Evolutionary conservation across 2,797 vertebrate genomes (phyloP), one percentile per base, ranked within the genome.

Genomic region (Sciaenops ocellatus): DNA sequence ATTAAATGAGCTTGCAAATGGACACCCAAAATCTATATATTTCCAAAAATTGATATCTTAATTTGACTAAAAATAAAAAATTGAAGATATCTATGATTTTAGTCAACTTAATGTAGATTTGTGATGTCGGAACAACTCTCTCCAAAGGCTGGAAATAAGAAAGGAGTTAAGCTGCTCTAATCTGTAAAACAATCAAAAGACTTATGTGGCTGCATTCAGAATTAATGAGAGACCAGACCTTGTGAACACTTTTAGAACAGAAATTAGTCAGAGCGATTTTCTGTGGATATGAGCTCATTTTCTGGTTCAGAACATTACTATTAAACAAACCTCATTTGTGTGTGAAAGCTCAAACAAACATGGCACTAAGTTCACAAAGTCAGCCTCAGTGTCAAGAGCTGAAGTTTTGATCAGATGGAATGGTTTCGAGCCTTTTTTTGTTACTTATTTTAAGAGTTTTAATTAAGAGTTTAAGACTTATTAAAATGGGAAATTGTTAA

Each of bases 221-320:
- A 85, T 88, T 78, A 88, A 87, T 86, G 78, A 89, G 78, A 82
- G 56, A 81, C 69, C 73, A 82, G n/a, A 89, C 79, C 73, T 78
- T 82, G 87, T 60, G 80, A 86, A 78, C 82, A 65, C 63, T 78
- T 48, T 9, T 2, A 8, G 34, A 34, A 9, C 34, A 73, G 50
- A 86, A 88, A 87, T 87, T 74, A 85, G 73, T 73, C 73, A 22
- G 62, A 71, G 83, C 26, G 63, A 85, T 79, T 85, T 86, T 83
- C 30, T 81, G 67, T 46, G 0, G 69, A 72, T 85, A 79, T 66
- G 62, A 66, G 78, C 80, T 80, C 73, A 86, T 90, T 91, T 87
- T 80, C 75, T 85, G 83, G 41, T 85, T 73, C 73, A 67, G 76
- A 85, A 83, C 69, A 60, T 75, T 22, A 69, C 74, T 38, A 77